These are phyloP conservation scores for Mirza zaza DNA, from an alignment of 2,113 vertebrate genomes.

Conservation along the genomic window DNA sequence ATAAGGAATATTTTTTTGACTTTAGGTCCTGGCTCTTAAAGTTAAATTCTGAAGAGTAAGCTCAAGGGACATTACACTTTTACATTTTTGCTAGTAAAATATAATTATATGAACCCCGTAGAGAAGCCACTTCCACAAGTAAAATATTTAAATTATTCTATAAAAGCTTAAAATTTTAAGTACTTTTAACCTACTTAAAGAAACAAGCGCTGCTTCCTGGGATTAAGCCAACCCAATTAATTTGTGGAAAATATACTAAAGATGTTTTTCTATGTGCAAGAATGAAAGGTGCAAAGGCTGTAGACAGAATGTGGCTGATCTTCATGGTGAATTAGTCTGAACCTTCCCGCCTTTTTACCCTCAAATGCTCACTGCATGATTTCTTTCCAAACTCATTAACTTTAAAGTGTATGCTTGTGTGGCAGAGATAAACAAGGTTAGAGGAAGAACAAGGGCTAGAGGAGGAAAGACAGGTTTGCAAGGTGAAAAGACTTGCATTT, in stretches of 20 bases:
- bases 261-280: not conserved
- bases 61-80: not conserved
- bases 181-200: constrained; percentile 2
- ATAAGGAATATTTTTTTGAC: not conserved
- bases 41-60: constrained; percentile 24
- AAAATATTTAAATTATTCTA: constrained; percentile 41
- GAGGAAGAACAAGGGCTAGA: not conserved
- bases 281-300: not conserved
- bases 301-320: not conserved
- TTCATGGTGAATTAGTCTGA: not conserved
- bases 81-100: not conserved
- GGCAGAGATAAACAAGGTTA: not conserved
- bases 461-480: not conserved
- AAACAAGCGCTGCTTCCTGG: not conserved
- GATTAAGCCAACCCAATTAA: constrained; percentile 52
- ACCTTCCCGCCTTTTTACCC: not conserved
- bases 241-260: constrained; percentile 8
- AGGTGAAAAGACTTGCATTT: not conserved
- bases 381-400: constrained; percentile 28
- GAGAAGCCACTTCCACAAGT: not conserved
- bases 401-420: not conserved
- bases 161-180: constrained; percentile 41
- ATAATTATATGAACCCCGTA: constrained; percentile 21
- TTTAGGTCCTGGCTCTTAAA: not conserved
- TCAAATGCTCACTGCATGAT: not conserved